These are phyloP conservation scores for Pagetopsis macropterus DNA, from an alignment of 2,797 vertebrate species.

Conservation along the genomic window DNA sequence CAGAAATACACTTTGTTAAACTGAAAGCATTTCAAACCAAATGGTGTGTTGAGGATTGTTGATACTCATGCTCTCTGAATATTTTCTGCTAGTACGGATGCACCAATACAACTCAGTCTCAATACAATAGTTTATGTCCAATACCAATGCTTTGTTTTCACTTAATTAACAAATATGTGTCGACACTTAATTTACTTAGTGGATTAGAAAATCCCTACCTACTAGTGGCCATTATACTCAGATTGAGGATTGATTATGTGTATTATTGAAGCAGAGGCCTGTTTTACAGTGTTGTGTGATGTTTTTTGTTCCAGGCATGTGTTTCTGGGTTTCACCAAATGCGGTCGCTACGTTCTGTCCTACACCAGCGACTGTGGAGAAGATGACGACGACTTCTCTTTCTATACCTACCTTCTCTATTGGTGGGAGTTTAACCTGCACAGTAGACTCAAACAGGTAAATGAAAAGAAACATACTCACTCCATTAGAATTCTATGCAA, in stretches of 20 bases:
- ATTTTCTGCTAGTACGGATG: not conserved
- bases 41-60: not conserved
- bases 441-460: constrained; percentile 93
- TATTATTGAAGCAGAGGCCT: not conserved
- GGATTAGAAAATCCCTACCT: not conserved
- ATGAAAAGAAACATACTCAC: not conserved
- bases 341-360: constrained; percentile 93
- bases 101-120: not conserved
- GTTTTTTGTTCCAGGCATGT: constrained; percentile 85
- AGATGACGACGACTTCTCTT: constrained; percentile 92
- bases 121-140: not conserved
- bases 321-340: constrained; percentile 96
- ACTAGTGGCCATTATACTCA: not conserved
- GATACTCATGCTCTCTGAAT: not conserved
- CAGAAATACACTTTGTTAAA: not conserved
- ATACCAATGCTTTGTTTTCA: not conserved
- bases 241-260: not conserved
- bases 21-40: not conserved
- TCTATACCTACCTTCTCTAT: constrained; percentile 95
- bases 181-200: not conserved
- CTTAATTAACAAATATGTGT: not conserved
- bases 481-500: not conserved
- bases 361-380: constrained; percentile 94
- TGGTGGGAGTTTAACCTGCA: constrained; percentile 99
- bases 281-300: not conserved